phyloP scores from a whole-genome alignment of 1,140 invertebrate species.

The Hydropsyche tenuis region DNA sequence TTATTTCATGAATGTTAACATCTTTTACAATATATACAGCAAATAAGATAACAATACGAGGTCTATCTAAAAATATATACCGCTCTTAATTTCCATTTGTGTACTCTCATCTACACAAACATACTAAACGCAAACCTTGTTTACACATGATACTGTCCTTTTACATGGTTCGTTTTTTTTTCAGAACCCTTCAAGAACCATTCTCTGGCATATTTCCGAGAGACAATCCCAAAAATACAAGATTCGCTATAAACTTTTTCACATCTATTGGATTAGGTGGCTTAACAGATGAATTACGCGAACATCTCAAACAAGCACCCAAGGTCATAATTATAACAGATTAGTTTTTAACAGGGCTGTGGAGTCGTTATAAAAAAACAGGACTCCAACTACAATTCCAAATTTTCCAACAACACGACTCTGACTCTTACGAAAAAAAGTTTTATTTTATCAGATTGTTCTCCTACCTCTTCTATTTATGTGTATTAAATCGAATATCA shows the following conservation, averaged over 20 bases:
- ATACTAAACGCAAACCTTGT: neutral
- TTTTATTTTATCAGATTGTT: too few relatives aligned
- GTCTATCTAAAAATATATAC: conserved; percentile 4
- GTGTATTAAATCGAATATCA: too few relatives aligned
- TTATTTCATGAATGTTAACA: neutral
- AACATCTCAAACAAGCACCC: conserved; percentile 85
- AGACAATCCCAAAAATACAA: conserved; percentile 94
- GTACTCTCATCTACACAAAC: neutral
- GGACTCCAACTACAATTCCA: too few relatives aligned
- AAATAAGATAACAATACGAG: conserved; percentile 26
- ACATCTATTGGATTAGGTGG: conserved; percentile 98
- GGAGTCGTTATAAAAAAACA: conserved; percentile 41
- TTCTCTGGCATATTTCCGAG: conserved; percentile 95
- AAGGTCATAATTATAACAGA: conserved; percentile 62
- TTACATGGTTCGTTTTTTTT: conserved; percentile 1
- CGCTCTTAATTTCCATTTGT: neutral
- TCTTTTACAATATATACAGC: neutral
- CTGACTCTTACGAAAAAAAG: too few relatives aligned
- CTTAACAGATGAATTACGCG: conserved; percentile 90
- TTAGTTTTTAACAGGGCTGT: conserved; percentile 18
- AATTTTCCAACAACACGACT: too few relatives aligned
- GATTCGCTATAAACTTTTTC: conserved; percentile 99
- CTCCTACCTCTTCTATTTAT: too few relatives aligned
- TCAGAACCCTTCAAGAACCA: conserved; percentile 82
- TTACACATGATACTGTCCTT: neutral